These are phyloP conservation scores for Tamandua tetradactyla DNA, from an alignment of 2,797 vertebrate species.

Conservation along the genomic window DNA sequence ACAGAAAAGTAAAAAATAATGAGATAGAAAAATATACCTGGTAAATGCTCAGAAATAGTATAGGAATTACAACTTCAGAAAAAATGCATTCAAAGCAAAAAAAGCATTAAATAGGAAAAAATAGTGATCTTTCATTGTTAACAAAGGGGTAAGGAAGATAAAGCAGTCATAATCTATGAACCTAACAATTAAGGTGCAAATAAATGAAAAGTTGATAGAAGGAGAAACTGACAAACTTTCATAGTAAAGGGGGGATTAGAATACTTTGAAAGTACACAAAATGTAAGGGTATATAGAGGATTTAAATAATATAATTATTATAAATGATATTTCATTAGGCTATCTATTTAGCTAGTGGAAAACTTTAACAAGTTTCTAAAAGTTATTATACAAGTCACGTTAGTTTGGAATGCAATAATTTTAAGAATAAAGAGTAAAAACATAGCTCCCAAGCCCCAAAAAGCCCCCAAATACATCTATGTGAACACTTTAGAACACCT, in stretches of 20 bases:
- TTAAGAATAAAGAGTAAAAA: not conserved
- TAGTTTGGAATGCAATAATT: not conserved
- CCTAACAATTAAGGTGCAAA: not conserved
- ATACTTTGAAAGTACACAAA: not conserved
- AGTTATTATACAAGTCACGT: not conserved
- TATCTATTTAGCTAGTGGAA: not conserved
- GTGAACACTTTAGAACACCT: not conserved
- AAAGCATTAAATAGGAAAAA: too few species aligned
- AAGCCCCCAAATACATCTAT: not conserved
- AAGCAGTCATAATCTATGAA: not conserved
- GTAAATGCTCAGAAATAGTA: not conserved
- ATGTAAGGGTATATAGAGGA: not conserved
- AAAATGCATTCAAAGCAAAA: not conserved
- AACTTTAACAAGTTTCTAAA: not conserved
- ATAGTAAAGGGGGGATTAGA: not conserved
- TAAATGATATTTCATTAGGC: not conserved
- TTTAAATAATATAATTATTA: slow-evolving; percentile 5
- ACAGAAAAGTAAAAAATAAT: not conserved
- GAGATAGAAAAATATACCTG: not conserved
- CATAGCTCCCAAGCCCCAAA: not conserved
- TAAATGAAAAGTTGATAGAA: not conserved
- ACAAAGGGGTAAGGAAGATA: not conserved
- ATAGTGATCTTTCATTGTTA: not conserved
- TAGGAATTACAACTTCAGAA: not conserved
- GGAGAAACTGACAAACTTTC: not conserved